Conservation (phyloP, 2,113 vertebrate species). For the Vulpes lagopus region DNA sequence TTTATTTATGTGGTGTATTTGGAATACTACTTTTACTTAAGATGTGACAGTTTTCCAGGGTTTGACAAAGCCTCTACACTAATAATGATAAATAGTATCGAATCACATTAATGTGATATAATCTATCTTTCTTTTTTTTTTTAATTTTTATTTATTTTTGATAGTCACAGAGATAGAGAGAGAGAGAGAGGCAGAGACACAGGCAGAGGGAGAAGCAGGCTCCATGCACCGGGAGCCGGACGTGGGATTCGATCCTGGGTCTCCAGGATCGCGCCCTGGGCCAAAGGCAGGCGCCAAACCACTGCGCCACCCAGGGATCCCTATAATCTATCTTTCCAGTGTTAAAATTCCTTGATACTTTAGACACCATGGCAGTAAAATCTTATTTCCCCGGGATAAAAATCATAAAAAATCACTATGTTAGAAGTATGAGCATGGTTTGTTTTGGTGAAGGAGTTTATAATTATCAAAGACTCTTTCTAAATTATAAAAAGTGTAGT, state of each 20-base stretch:
- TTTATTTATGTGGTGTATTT: constrained; percentile 30
- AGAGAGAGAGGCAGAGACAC: too few species aligned
- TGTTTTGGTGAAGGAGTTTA: constrained; percentile 12
- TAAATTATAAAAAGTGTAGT: neutral
- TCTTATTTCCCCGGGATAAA: constrained; percentile 29
- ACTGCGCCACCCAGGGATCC: too few species aligned
- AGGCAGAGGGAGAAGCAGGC: too few species aligned
- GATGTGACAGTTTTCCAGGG: neutral
- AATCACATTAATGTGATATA: neutral
- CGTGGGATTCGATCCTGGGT: too few species aligned
- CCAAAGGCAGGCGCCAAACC: too few species aligned
- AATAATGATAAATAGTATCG: neutral
- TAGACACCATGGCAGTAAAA: neutral
- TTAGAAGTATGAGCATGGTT: neutral
- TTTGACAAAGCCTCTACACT: neutral
- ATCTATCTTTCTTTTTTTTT: constrained; percentile 24
- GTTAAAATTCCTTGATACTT: constrained; percentile 3
- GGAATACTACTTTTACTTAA: neutral
- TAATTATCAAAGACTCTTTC: neutral
- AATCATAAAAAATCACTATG: neutral
- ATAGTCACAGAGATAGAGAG: too few species aligned
- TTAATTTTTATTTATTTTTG: too few species aligned
- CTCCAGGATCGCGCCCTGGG: too few species aligned
- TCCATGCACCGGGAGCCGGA: too few species aligned
- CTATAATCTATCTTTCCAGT: constrained; percentile 21